Evolutionary conservation across 2,888 invertebrate genomes (phyloP).

Genomic region (Sthenelais limicola): DNA sequence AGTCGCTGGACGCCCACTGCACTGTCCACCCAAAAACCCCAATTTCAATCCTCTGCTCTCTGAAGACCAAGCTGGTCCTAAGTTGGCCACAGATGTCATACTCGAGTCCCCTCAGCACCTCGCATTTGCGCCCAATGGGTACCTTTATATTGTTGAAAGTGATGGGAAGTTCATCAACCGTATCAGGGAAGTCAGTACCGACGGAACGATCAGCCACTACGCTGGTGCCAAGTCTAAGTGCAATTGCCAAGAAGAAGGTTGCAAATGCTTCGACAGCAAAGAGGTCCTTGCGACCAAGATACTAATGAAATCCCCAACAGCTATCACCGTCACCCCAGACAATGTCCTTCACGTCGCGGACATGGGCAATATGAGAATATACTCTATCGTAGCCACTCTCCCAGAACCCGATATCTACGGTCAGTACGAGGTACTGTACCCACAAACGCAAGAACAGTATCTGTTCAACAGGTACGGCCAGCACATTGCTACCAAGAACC

Average conservation of each 20-base stretch:
- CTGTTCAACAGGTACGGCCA: conserved; percentile 84
- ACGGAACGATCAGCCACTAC: conserved; percentile 92
- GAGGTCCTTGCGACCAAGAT: conserved; percentile 86
- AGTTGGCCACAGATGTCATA: conserved; percentile 86
- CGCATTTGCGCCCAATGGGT: conserved; percentile 92
- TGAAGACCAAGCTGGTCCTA: conserved; percentile 71
- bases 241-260: conserved; percentile 78
- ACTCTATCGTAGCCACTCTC: conserved; percentile 76
- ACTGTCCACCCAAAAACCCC: conserved; percentile 86
- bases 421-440: conserved; percentile 92
- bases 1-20: conserved; percentile 93
- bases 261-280: conserved; percentile 86
- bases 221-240: conserved; percentile 85
- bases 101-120: conserved; percentile 91
- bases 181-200: conserved; percentile 87
- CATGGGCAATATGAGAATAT: conserved; percentile 81
- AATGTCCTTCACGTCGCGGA: conserved; percentile 97
- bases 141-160: conserved; percentile 93
- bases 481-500: conserved; percentile 93
- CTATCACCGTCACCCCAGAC: conserved; percentile 93
- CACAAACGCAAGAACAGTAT: conserved; percentile 90
- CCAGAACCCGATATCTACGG: conserved; percentile 58
- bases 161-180: conserved; percentile 93
- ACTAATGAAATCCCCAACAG: conserved; percentile 88
- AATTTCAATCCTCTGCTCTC: conserved; percentile 59